Percentiles rank a stretch among this genome's conserved stretches.
Conservation (phyloP, 1,140 invertebrate genomes). For the Sitobion miscanthi region DNA sequence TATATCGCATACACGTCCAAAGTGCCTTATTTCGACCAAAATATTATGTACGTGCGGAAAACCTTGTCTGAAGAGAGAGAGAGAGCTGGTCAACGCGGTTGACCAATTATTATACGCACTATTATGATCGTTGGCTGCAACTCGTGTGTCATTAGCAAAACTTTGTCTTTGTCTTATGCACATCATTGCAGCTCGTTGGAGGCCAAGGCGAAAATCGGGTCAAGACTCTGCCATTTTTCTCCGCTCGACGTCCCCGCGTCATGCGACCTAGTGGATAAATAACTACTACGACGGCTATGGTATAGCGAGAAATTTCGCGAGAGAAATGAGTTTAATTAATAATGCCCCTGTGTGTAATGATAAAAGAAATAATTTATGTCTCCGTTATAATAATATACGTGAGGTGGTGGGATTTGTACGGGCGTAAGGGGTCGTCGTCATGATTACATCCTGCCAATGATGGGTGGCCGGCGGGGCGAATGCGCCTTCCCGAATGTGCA, state of each 20-base stretch:
- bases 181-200: not conserved
- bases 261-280: not conserved
- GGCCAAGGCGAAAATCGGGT: not conserved
- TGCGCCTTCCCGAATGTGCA: not conserved
- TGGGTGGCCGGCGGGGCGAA: not conserved
- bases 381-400: constrained; percentile 35
- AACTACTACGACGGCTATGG: not conserved
- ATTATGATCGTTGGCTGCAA: not conserved
- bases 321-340: constrained; percentile 56
- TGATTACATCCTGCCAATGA: constrained; percentile 47
- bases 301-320: constrained; percentile 8
- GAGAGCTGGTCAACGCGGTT: not conserved
- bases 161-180: not conserved
- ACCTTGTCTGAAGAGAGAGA: not conserved
- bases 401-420: constrained; percentile 44
- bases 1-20: not conserved
- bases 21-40: not conserved
- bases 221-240: not conserved
- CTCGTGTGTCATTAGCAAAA: not conserved
- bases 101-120: not conserved
- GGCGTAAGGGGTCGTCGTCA: constrained; percentile 24
- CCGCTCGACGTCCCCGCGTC: not conserved
- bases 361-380: constrained; percentile 57
- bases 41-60: not conserved
- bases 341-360: constrained; percentile 43